Evolutionary conservation across 2,113 vertebrate genomes (phyloP).

Genomic region (Tauraco erythrolophus): DNA sequence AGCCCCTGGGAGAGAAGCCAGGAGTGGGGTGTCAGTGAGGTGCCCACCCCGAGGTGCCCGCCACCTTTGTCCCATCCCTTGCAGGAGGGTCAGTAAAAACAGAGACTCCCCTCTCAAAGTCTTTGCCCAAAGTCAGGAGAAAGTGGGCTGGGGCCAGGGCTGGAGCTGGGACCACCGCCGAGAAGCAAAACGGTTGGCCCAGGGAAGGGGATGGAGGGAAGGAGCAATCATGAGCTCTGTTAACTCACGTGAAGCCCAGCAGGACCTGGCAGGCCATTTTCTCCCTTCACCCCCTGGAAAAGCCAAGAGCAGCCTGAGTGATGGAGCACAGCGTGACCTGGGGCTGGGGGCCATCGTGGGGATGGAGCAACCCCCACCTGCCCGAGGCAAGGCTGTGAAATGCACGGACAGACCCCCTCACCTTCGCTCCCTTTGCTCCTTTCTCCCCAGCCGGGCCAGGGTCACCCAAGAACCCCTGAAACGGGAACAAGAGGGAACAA

Average conservation of each 20-base stretch:
- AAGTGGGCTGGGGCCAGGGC: fast-evolving
- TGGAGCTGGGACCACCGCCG: fast-evolving
- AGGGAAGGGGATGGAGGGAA: background rate
- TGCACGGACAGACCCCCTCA: conserved; percentile 45
- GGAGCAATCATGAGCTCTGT: background rate
- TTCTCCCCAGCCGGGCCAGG: conserved; percentile 77
- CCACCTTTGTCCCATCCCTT: background rate
- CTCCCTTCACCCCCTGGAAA: conserved; percentile 81
- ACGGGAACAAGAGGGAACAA: background rate
- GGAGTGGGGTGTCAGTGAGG: background rate
- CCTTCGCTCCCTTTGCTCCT: conserved; percentile 85
- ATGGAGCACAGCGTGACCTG: background rate
- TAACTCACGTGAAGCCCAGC: conserved; percentile 80
- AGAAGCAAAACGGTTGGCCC: background rate
- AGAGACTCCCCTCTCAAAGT: fast-evolving
- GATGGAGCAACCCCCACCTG: background rate
- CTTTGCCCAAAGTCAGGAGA: background rate
- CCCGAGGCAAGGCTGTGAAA: background rate
- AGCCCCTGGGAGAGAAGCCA: conserved; percentile 74
- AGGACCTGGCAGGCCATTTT: conserved; percentile 74
- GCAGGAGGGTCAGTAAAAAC: background rate
- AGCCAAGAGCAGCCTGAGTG: background rate
- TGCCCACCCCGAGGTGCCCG: background rate
- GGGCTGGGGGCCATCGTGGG: background rate
- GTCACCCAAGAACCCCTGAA: conserved; percentile 82